Conservation (phyloP, 2,113 vertebrate species). For the Plecotus auritus region DNA sequence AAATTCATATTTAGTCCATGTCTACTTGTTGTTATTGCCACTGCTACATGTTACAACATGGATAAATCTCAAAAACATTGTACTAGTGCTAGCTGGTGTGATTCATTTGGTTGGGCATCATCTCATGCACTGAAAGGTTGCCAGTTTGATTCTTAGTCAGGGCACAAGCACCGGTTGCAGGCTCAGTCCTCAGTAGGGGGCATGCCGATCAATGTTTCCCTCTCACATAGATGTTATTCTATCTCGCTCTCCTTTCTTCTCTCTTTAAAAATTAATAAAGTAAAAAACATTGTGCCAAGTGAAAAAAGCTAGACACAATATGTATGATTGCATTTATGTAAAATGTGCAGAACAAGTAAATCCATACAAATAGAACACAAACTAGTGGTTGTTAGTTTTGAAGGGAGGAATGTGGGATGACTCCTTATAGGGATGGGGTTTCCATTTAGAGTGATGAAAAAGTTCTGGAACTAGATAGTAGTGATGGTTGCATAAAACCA, state of each 20-base stretch:
- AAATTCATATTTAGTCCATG: not conserved
- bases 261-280: not conserved
- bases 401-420: too few species aligned
- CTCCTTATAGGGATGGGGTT: not conserved
- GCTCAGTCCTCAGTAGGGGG: not conserved
- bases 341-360: not conserved
- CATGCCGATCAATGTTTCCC: not conserved
- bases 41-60: accelerated
- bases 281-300: not conserved
- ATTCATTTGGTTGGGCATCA: not conserved
- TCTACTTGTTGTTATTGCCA: not conserved
- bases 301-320: not conserved
- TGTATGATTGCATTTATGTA: not conserved
- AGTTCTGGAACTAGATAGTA: not conserved
- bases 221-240: not conserved
- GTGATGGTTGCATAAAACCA: accelerated
- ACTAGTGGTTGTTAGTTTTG: not conserved
- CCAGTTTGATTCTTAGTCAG: not conserved
- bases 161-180: not conserved
- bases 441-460: not conserved
- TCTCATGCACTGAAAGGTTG: not conserved
- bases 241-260: not conserved
- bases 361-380: not conserved
- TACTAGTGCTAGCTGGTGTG: not conserved
- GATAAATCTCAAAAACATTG: not conserved